These are phyloP conservation scores for Trinorchestia longiramus DNA, from an alignment of 1,140 invertebrate species.

Conservation along the genomic window DNA sequence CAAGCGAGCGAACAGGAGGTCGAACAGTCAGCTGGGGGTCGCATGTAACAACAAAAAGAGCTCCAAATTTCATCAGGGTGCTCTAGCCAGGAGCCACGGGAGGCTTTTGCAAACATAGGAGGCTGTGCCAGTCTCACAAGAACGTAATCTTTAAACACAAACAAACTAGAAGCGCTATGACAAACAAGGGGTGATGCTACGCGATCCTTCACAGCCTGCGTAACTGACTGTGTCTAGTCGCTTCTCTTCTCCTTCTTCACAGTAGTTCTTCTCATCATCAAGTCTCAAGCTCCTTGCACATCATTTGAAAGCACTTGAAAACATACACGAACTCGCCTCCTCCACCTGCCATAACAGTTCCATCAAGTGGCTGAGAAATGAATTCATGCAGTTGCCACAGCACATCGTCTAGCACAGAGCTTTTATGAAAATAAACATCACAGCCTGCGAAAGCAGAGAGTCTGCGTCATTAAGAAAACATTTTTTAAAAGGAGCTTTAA, in stretches of 20 bases:
- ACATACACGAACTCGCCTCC: background rate
- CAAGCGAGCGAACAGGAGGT: background rate
- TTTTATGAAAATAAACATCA: background rate
- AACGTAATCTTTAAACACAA: slow-evolving; percentile 54
- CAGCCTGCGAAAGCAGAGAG: background rate
- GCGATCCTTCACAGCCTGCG: background rate
- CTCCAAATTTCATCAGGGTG: slow-evolving; percentile 38
- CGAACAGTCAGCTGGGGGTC: background rate
- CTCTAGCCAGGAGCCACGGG: slow-evolving; percentile 14
- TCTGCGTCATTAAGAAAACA: background rate
- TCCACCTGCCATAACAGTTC: slow-evolving; percentile 25
- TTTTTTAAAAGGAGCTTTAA: background rate
- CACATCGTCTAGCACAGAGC: background rate
- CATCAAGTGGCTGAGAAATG: background rate
- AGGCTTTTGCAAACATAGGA: slow-evolving; percentile 43
- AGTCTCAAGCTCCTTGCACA: background rate
- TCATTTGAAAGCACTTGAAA: background rate
- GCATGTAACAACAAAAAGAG: slow-evolving; percentile 19
- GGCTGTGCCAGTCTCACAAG: slow-evolving; percentile 18
- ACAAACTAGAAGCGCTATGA: slow-evolving; percentile 49
- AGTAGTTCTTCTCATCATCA: background rate
- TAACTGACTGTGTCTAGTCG: slow-evolving; percentile 12
- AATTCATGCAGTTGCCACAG: background rate
- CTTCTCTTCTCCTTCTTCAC: background rate
- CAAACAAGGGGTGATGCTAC: slow-evolving; percentile 52